These are phyloP conservation scores for Psammodynastes pulverulentus DNA, from an alignment of 2,113 vertebrate genomes.

Conservation along the genomic window DNA sequence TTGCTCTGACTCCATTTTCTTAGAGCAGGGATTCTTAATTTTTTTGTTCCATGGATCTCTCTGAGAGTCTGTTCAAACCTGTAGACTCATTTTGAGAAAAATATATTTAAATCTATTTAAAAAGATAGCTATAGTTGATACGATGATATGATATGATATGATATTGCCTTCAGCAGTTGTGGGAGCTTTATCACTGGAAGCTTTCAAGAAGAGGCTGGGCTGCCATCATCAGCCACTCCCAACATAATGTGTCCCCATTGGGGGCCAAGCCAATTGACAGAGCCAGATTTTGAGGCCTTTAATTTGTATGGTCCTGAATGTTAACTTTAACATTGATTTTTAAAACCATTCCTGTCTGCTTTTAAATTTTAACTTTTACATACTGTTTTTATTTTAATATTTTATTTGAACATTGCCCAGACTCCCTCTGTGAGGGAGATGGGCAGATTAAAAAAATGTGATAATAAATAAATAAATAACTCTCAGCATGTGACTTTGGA, in stretches of 20 bases:
- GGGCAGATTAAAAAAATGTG: background rate
- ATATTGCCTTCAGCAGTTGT: no score
- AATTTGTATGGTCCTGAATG: background rate
- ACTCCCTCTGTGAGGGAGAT: background rate
- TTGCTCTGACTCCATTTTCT: background rate
- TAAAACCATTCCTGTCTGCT: background rate
- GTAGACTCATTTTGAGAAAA: background rate
- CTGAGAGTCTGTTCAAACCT: background rate
- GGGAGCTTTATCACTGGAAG: no score
- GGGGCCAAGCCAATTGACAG: background rate
- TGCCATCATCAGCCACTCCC: background rate
- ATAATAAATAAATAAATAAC: background rate
- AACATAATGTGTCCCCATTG: no score
- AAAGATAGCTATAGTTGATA: background rate
- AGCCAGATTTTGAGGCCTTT: background rate
- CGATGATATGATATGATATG: no score
- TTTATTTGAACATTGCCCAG: background rate
- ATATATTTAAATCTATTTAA: background rate
- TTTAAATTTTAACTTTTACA: background rate
- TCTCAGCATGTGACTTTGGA: background rate
- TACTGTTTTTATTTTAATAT: background rate
- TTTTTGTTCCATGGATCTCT: background rate
- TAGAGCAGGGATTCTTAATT: background rate
- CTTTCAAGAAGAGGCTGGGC: no score
- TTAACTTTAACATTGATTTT: background rate